A percentile compares a stretch with the other conserved stretches of the same genome.
Conservation (phyloP, 2,797 vertebrate species). For the Orientallactaga sibirica region DNA sequence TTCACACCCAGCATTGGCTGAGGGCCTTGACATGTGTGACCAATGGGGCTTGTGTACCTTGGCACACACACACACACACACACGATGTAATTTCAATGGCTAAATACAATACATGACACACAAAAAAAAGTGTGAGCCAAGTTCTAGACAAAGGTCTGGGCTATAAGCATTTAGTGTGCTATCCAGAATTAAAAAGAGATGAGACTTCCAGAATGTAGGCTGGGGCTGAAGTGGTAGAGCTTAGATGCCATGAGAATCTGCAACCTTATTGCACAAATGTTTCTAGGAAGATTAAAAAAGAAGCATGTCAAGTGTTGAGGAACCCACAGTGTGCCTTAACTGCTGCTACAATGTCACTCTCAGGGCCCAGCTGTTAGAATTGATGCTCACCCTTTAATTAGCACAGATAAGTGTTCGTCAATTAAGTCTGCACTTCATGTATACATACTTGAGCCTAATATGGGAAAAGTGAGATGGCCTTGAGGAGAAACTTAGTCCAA, state of each 20-base stretch:
- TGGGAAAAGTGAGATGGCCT: slow-evolving; percentile 85
- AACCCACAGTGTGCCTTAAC: background rate
- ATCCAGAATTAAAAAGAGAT: background rate
- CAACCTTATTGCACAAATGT: background rate
- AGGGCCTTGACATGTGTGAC: no score
- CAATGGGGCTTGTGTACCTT: no score
- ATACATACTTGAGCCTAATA: slow-evolving; percentile 84
- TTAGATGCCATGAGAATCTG: slow-evolving; percentile 20
- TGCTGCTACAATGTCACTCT: background rate
- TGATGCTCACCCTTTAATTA: slow-evolving; percentile 76
- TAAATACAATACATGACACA: background rate
- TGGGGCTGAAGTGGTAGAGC: background rate
- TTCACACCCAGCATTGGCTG: no score
- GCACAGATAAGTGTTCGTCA: slow-evolving; percentile 84
- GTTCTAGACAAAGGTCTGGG: background rate
- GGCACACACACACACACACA: no score
- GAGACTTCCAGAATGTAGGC: background rate
- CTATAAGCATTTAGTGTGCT: accelerated
- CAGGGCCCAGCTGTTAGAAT: background rate
- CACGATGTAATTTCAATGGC: background rate
- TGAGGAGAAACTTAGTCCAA: slow-evolving; percentile 87
- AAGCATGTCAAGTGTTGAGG: background rate
- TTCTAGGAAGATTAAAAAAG: slow-evolving; percentile 54
- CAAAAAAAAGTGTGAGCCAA: background rate
- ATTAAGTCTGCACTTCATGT: slow-evolving; percentile 82